A percentile compares a stretch with the other conserved stretches of the same genome.
Conservation (phyloP, 2,888 invertebrate species). For the Agrypnus murinus region DNA sequence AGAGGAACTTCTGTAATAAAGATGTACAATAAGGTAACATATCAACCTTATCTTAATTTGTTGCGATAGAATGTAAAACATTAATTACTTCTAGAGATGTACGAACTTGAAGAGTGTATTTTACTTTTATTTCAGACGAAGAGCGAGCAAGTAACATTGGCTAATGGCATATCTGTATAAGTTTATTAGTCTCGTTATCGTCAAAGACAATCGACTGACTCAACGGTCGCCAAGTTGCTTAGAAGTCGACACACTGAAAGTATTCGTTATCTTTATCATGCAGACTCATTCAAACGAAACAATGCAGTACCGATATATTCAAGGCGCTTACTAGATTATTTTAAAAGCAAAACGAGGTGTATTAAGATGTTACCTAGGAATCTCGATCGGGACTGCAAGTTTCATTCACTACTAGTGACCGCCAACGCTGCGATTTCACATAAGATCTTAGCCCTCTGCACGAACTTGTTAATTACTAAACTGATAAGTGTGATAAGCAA, state of each 20-base stretch:
- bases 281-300: slow-evolving; percentile 13
- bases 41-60: slow-evolving; percentile 64
- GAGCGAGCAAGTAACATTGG: slow-evolving; percentile 47
- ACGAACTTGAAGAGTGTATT: slow-evolving; percentile 55
- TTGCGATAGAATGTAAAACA: slow-evolving; percentile 62
- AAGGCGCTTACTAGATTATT: slow-evolving; percentile 4
- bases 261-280: slow-evolving; percentile 40
- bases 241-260: slow-evolving; percentile 26
- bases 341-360: slow-evolving; percentile 45
- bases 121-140: slow-evolving; percentile 54
- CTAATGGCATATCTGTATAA: slow-evolving; percentile 56
- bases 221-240: slow-evolving; percentile 28
- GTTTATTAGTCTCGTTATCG: slow-evolving; percentile 59
- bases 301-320: slow-evolving; percentile 17
- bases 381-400: slow-evolving; percentile 61
- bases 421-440: slow-evolving; percentile 65
- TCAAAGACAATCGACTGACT: slow-evolving; percentile 63
- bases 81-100: slow-evolving; percentile 61
- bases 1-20: slow-evolving; percentile 52
- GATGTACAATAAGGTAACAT: slow-evolving; percentile 55
- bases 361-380: slow-evolving; percentile 65
- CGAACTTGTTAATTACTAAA: slow-evolving; percentile 67
- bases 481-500: slow-evolving; percentile 62
- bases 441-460: slow-evolving; percentile 63
- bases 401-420: slow-evolving; percentile 64